phyloP scores from a whole-genome alignment of 2,113 vertebrate species.

The Mormoops blainvillei region DNA sequence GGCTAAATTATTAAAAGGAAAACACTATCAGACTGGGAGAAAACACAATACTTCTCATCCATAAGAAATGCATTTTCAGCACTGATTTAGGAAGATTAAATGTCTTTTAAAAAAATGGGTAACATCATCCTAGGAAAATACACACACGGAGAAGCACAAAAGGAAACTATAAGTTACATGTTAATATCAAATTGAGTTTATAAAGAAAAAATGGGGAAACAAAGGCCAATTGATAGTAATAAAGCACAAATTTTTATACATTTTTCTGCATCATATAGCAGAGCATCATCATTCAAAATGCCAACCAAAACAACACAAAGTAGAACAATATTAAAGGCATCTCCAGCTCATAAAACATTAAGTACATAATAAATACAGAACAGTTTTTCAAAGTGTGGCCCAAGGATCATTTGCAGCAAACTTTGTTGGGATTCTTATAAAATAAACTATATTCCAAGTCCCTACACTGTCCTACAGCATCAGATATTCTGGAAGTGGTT shows the following conservation, averaged over 20 bases:
- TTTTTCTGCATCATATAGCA: neutral
- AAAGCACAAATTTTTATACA: neutral
- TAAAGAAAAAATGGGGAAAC: neutral
- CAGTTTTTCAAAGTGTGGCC: neutral
- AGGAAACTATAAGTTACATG: neutral
- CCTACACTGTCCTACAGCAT: neutral
- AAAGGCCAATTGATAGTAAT: neutral
- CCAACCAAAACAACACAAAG: neutral
- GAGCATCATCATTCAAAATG: neutral
- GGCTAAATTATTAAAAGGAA: constrained; percentile 15
- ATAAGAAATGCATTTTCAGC: neutral
- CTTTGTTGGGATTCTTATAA: neutral
- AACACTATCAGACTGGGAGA: neutral
- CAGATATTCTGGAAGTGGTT: neutral
- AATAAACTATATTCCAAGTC: neutral
- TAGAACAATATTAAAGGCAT: neutral
- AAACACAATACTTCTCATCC: neutral
- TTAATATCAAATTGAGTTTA: neutral
- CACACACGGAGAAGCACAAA: neutral
- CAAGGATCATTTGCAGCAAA: neutral
- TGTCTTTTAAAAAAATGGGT: neutral
- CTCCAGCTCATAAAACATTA: neutral
- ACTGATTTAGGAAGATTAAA: neutral
- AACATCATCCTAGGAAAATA: neutral
- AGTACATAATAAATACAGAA: neutral